Base-by-base conservation (phyloP, 2,797 vertebrate genomes). In the Melopsittacus undulatus region DNA sequence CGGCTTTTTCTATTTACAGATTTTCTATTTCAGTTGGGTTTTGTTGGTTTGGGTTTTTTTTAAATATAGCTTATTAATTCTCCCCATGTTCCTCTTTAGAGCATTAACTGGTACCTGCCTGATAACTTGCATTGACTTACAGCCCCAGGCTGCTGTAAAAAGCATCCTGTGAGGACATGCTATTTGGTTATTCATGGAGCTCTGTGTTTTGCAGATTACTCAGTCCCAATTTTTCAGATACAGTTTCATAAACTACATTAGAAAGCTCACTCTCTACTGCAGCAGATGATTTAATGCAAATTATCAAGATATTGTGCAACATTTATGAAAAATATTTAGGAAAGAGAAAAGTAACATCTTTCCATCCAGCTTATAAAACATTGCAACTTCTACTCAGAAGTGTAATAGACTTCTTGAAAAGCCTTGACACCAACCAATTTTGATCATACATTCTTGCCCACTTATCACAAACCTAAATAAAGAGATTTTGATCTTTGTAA, bases 271-370 rank as follows among this genome's bases (percentile, higher is more conserved):
- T 85, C 36, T 69, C 26, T 54, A 59, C 52, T 59, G 57, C 57
- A 92, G 67, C 57, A 85, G 63, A 83, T 38, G 8, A 85, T 92
- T 90, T 66, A 87, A 92, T 69, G 57, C 10, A 87, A 90, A 89
- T 75, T 72, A 84, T 34, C 46, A 62, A 72, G 26, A 51, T 63
- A 85, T 34, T 73, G 34, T 75, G 45, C 54, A 95, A 64, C 8
- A 48, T 46, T 64, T 72, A 63, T 51, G 42, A 83, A 90, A 91
- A 89, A 69, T 72, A 75, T 87, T 89, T 75, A 75, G 40, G 32
- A 62, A 77, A 69, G 29, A 56, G 4, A 59, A 82, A 89, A 77
- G 52, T 42, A 87, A 48, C 16, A 66, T 36, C 27, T 87, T 90
- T 68, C 48, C 17, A 54, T 45, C 3, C 30, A 80, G n/a, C n/a